phyloP scores from a whole-genome alignment of 2,888 invertebrate species.

The Tortricodes alternella region DNA sequence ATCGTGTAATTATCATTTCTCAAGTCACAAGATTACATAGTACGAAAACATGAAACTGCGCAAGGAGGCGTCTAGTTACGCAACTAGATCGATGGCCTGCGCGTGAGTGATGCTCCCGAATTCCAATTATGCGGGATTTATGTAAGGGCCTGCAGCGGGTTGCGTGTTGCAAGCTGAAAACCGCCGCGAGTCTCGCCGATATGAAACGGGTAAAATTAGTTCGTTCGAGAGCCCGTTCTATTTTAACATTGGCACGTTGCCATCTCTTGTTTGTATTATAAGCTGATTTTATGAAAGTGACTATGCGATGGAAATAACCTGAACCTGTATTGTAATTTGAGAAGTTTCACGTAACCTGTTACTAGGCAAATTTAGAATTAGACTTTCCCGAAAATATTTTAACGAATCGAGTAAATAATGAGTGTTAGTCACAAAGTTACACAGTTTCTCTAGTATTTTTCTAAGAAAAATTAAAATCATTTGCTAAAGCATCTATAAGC shows the following conservation, averaged over 20 bases:
- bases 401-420: not conserved
- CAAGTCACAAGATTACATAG: not conserved
- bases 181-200: conserved; percentile 54
- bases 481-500: conserved; percentile 69
- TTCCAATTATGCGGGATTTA: conserved; percentile 34
- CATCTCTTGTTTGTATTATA: conserved; percentile 82
- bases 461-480: conserved; percentile 34
- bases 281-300: conserved; percentile 83
- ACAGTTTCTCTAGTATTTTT: conserved; percentile 32
- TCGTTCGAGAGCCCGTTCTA: conserved; percentile 76
- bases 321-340: conserved; percentile 80
- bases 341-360: conserved; percentile 56
- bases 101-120: conserved; percentile 6
- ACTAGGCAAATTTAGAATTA: conserved; percentile 25
- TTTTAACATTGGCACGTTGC: conserved; percentile 75
- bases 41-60: conserved; percentile 2
- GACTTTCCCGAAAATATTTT: not conserved
- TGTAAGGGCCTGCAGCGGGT: conserved; percentile 50
- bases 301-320: conserved; percentile 81
- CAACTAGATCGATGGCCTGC: conserved; percentile 11
- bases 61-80: conserved; percentile 7
- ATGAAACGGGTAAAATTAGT: conserved; percentile 71
- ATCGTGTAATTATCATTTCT: no score
- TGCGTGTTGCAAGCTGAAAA: conserved; percentile 62
- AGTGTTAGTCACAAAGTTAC: conserved; percentile 7